Conservation (phyloP, 2,888 invertebrate genomes). For the Sinhomidia bicolor region DNA sequence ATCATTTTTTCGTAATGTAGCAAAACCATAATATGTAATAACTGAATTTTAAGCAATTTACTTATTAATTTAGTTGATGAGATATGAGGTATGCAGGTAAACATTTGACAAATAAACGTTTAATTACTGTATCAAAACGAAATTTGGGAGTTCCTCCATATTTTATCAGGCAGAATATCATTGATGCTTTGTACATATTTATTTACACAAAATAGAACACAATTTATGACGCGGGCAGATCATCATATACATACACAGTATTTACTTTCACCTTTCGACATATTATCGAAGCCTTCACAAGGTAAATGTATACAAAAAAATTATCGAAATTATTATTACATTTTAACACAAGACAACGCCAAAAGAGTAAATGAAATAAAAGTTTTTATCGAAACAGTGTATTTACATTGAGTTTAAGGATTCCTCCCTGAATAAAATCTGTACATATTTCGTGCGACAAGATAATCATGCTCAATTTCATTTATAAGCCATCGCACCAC, state of each 20-base stretch:
- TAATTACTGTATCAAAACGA: no score
- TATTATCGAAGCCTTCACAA: not conserved
- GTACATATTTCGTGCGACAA: conserved; percentile 72
- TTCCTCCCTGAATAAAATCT: conserved; percentile 73
- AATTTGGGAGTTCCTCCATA: no score
- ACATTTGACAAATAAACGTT: no score
- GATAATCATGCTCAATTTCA: conserved; percentile 70
- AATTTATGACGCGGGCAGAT: not conserved
- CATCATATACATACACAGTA: not conserved
- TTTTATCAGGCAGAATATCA: not conserved
- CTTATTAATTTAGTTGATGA: no score
- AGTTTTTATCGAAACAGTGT: not conserved
- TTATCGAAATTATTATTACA: not conserved
- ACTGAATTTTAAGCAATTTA: no score
- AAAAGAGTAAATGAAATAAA: not conserved
- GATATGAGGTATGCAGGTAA: no score
- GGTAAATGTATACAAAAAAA: not conserved
- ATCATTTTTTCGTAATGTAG: no score
- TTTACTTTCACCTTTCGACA: not conserved
- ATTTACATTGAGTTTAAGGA: conserved; percentile 32
- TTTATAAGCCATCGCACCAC: conserved; percentile 72
- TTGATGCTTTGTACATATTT: conserved; percentile 28
- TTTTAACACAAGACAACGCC: no score
- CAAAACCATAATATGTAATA: no score
- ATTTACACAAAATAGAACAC: conserved; percentile 44